Evolutionary conservation across 2,113 vertebrate genomes (phyloP).

Genomic region (Nanger granti): DNA sequence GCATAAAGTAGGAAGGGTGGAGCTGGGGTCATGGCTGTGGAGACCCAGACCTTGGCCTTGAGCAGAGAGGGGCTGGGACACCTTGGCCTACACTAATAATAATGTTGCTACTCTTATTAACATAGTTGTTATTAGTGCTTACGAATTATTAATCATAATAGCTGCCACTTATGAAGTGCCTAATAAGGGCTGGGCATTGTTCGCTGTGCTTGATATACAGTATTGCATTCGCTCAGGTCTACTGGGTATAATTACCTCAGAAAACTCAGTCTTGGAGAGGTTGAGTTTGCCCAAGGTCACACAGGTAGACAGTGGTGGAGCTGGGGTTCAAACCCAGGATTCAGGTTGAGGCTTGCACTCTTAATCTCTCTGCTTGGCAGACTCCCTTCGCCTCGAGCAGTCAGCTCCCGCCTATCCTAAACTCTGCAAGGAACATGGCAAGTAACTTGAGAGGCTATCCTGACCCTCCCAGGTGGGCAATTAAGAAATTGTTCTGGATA

Average conservation of each 20-base stretch:
- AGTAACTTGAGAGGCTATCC: not conserved
- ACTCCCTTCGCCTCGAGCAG: not conserved
- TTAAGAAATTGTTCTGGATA: not conserved
- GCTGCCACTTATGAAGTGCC: conserved; percentile 21
- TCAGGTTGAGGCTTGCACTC: conserved; percentile 36
- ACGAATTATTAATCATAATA: conserved; percentile 56
- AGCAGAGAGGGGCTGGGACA: not conserved
- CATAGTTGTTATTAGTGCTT: conserved; percentile 41
- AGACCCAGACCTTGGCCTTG: not conserved
- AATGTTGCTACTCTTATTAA: conserved; percentile 44
- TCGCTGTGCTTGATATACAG: not conserved
- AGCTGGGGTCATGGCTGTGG: not conserved
- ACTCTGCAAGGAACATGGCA: not conserved
- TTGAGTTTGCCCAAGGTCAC: conserved; percentile 52
- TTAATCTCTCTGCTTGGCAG: conserved; percentile 14
- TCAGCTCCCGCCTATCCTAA: not conserved
- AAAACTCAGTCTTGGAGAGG: conserved; percentile 37
- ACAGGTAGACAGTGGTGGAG: conserved; percentile 12
- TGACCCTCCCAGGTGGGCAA: not conserved
- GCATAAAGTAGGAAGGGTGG: not conserved
- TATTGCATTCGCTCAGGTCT: conserved; percentile 15
- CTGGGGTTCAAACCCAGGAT: conserved; percentile 3
- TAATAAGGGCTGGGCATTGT: conserved; percentile 47
- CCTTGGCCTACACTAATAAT: conserved; percentile 8
- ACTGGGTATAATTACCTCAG: conserved; percentile 18